These are phyloP conservation scores for Acanthococcus lagerstroemiae DNA, from an alignment of 2,888 invertebrate genomes.

Conservation along the genomic window DNA sequence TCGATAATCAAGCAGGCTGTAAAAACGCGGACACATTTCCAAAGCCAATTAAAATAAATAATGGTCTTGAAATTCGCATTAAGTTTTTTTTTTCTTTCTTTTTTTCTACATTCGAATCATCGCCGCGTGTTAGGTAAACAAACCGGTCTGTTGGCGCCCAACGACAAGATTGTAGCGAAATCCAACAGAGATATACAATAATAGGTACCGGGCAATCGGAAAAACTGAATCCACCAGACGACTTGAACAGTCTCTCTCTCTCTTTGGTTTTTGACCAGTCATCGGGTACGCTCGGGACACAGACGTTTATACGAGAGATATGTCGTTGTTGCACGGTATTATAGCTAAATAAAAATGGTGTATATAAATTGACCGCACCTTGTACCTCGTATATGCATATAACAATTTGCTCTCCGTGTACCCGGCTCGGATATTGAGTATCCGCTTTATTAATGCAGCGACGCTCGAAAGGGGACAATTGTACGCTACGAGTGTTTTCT, in stretches of 20 bases:
- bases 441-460: not conserved
- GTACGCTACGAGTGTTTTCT: no score
- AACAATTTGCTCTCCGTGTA: not conserved
- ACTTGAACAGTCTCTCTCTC: no score
- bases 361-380: no score
- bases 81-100: not conserved
- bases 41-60: constrained; percentile 26
- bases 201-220: not conserved
- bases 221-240: not conserved
- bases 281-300: no score
- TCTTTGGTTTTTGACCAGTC: no score
- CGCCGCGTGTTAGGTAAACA: constrained; percentile 24
- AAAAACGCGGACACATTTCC: constrained; percentile 6
- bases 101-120: constrained; percentile 10
- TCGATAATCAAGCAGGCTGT: constrained; percentile 10
- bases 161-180: constrained; percentile 25
- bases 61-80: constrained; percentile 25
- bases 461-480: no score
- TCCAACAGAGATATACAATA: not conserved
- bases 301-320: no score
- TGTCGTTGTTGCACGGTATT: no score
- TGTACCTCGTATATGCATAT: no score
- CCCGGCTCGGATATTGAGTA: no score
- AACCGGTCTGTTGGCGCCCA: constrained; percentile 25
- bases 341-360: no score